phyloP scores from a whole-genome alignment of 2,113 vertebrate species.

The Clarias batrachus region DNA sequence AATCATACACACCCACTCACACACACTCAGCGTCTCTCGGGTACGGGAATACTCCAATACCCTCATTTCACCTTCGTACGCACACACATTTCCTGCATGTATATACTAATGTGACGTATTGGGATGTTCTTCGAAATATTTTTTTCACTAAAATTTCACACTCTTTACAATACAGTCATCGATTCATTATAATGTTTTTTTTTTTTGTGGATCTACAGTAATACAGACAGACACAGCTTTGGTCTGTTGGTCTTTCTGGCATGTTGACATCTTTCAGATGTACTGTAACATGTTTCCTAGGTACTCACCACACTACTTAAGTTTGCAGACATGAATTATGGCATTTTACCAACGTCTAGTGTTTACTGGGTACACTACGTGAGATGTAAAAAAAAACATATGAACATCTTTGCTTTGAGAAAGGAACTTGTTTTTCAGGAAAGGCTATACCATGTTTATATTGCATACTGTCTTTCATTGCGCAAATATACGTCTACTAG shows the following conservation, averaged over 20 bases:
- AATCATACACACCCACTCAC: conserved; percentile 46
- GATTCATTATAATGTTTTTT: neutral
- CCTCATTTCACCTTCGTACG: conserved; percentile 1
- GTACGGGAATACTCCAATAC: conserved; percentile 7
- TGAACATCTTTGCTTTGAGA: neutral
- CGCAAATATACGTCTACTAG: neutral
- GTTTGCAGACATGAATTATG: no score
- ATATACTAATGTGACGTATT: neutral
- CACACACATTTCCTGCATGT: neutral
- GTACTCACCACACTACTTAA: no score
- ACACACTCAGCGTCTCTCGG: conserved; percentile 7
- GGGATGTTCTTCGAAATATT: no score
- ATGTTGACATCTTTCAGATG: no score
- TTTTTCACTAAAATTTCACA: neutral
- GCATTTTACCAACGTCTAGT: no score
- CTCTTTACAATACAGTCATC: neutral
- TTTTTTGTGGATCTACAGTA: no score
- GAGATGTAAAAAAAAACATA: neutral
- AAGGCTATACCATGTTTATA: neutral
- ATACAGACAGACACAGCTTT: no score
- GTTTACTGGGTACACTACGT: neutral
- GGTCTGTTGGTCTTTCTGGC: no score
- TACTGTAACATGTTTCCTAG: no score
- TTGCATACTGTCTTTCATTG: neutral
- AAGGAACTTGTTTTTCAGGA: neutral